Evolutionary conservation across 2,797 vertebrate species (phyloP).

Genomic region (Ceryle rudis): DNA sequence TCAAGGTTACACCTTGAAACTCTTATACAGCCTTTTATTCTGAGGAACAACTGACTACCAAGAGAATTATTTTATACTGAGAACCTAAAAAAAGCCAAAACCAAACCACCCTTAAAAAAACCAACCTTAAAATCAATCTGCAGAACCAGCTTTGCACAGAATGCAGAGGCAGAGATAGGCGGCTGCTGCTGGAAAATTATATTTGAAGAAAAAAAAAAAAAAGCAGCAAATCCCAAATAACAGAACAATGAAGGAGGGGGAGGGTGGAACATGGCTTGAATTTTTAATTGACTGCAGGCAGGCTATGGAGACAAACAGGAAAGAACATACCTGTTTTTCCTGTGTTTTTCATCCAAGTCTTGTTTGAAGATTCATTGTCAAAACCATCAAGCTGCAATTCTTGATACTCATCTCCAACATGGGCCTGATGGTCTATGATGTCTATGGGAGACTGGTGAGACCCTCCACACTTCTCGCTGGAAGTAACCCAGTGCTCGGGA

Average conservation of each 20-base stretch:
- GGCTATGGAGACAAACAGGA: not conserved
- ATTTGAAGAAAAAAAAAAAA: not conserved
- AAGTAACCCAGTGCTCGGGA: slow-evolving; percentile 90
- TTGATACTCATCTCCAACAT: slow-evolving; percentile 88
- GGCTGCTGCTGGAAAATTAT: slow-evolving; percentile 10
- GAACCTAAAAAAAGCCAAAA: not conserved
- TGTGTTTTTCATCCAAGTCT: slow-evolving; percentile 98
- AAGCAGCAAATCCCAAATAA: slow-evolving; percentile 22
- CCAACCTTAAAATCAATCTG: not conserved
- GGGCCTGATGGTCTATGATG: slow-evolving; percentile 88
- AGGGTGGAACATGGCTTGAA: not conserved
- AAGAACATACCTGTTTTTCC: slow-evolving; percentile 91
- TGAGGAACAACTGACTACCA: slow-evolving; percentile 37
- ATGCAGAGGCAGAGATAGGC: slow-evolving; percentile 6
- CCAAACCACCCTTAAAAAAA: not conserved
- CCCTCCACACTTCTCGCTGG: slow-evolving; percentile 88
- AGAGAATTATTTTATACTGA: slow-evolving; percentile 41
- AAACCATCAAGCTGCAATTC: slow-evolving; percentile 92
- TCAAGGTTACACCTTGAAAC: slow-evolving; percentile 61
- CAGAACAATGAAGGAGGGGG: slow-evolving; percentile 8
- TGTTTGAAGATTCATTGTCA: slow-evolving; percentile 92
- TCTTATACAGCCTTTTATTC: slow-evolving; percentile 26
- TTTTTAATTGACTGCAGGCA: slow-evolving; percentile 41
- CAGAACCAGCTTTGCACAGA: slow-evolving; percentile 15
- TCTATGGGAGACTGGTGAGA: slow-evolving; percentile 94